Conservation (phyloP, 2,888 invertebrate genomes). For the Achlya flavicornis region DNA sequence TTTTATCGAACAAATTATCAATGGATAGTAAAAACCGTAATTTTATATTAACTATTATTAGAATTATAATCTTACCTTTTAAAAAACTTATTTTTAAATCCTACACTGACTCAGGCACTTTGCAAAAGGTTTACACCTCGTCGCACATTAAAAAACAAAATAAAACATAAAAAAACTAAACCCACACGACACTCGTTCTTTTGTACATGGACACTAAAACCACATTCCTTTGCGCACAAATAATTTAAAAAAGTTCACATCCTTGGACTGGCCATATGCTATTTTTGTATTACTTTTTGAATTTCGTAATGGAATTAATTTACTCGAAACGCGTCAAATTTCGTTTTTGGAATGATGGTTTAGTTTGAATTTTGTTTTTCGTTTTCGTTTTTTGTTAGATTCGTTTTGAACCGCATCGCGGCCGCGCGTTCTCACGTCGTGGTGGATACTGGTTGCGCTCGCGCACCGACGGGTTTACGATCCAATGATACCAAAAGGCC, state of each 20-base stretch:
- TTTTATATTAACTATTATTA: neutral
- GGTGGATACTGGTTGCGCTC: slow-evolving; percentile 53
- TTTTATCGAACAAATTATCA: slow-evolving; percentile 18
- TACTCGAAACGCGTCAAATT: slow-evolving; percentile 20
- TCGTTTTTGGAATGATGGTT: slow-evolving; percentile 43
- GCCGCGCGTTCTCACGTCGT: slow-evolving; percentile 71
- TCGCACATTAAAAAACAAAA: slow-evolving; percentile 55
- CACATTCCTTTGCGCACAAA: slow-evolving; percentile 67
- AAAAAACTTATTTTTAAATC: slow-evolving; percentile 37
- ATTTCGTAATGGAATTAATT: slow-evolving; percentile 17
- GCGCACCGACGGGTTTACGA: slow-evolving; percentile 31
- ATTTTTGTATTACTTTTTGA: slow-evolving; percentile 24
- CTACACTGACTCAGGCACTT: slow-evolving; percentile 39
- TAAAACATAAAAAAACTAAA: slow-evolving; percentile 35
- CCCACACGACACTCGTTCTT: slow-evolving; percentile 69
- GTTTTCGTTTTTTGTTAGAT: slow-evolving; percentile 64
- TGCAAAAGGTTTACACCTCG: slow-evolving; percentile 47
- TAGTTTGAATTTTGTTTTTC: slow-evolving; percentile 51
- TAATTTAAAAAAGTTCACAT: slow-evolving; percentile 63
- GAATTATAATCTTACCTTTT: slow-evolving; percentile 44
- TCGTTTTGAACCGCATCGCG: slow-evolving; percentile 77
- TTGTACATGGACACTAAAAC: slow-evolving; percentile 63
- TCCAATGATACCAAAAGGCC: slow-evolving; percentile 3
- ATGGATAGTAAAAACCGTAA: slow-evolving; percentile 19
- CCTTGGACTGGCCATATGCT: slow-evolving; percentile 59